A percentile compares a stretch with the other conserved stretches of the same genome.
phyloP scores from a whole-genome alignment of 1,140 invertebrate species.

The Pollicipes pollicipes region DNA sequence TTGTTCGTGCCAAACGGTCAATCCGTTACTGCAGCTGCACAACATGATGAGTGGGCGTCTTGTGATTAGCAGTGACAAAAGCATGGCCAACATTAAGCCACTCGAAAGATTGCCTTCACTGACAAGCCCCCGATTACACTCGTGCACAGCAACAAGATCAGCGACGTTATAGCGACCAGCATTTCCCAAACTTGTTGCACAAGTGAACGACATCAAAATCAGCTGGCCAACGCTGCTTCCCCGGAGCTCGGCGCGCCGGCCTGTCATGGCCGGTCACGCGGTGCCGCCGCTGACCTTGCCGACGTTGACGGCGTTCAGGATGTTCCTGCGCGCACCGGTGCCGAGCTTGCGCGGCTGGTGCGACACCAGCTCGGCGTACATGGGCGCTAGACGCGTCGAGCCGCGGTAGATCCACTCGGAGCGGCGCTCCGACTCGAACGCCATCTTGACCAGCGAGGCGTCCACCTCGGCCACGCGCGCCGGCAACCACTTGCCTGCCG shows the following conservation, averaged over 20 bases:
- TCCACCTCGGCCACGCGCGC: constrained; percentile 64
- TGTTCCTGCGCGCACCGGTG: background rate
- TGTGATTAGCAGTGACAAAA: no score
- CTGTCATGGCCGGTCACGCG: background rate
- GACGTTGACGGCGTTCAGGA: background rate
- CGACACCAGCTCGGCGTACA: constrained; percentile 46
- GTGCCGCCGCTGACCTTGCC: constrained; percentile 7
- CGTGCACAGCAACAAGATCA: no score
- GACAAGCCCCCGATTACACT: no score
- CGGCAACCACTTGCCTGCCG: constrained; percentile 41
- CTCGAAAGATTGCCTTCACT: no score
- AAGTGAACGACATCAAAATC: no score
- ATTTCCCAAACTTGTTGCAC: no score
- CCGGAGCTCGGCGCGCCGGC: constrained; percentile 4
- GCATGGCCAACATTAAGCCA: no score
- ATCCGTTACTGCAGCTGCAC: no score
- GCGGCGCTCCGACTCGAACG: constrained; percentile 53
- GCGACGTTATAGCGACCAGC: no score
- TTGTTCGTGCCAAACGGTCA: no score
- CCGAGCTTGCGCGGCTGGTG: constrained; percentile 9
- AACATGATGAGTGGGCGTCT: no score
- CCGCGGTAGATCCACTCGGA: constrained; percentile 89
- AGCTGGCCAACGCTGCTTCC: background rate
- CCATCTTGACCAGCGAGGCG: constrained; percentile 70
- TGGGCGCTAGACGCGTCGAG: constrained; percentile 58